Evolutionary conservation across 2,888 invertebrate species (phyloP).

Genomic region (Tyria jacobaeae): DNA sequence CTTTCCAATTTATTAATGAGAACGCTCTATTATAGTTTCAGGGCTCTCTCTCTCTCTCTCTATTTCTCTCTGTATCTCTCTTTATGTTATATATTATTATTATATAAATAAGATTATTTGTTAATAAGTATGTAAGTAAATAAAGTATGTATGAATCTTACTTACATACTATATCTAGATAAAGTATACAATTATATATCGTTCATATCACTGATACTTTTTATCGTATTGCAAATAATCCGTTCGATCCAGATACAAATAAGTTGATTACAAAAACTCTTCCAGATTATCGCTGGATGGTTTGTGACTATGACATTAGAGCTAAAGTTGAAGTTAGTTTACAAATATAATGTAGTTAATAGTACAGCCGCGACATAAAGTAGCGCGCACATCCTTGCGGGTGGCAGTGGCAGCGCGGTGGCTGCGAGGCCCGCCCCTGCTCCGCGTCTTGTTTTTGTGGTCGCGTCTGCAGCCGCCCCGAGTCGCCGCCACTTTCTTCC

Average conservation of each 20-base stretch:
- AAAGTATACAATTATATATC: no score
- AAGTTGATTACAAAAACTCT: conserved; percentile 16
- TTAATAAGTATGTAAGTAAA: no score
- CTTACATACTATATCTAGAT: no score
- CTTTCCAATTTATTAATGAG: conserved; percentile 15
- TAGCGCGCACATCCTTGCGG: conserved; percentile 66
- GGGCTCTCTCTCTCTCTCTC: no score
- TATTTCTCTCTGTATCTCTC: no score
- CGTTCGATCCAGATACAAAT: no score
- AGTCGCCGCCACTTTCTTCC: conserved; percentile 77
- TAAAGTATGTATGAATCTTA: no score
- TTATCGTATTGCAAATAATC: not conserved
- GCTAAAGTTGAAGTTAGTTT: conserved; percentile 50
- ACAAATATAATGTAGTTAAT: conserved; percentile 52
- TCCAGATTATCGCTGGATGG: conserved; percentile 1
- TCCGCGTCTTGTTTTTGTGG: conserved; percentile 84
- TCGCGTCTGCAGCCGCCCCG: conserved; percentile 83
- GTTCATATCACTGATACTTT: no score
- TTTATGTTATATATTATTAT: not conserved
- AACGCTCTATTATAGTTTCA: conserved; percentile 3
- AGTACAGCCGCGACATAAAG: conserved; percentile 54
- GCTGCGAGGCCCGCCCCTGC: conserved; percentile 75
- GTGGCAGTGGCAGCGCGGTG: conserved; percentile 68
- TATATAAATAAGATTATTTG: no score
- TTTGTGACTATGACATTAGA: conserved; percentile 16